Evolutionary conservation across 1,140 invertebrate genomes (phyloP).

Genomic region (Papilio machaon): DNA sequence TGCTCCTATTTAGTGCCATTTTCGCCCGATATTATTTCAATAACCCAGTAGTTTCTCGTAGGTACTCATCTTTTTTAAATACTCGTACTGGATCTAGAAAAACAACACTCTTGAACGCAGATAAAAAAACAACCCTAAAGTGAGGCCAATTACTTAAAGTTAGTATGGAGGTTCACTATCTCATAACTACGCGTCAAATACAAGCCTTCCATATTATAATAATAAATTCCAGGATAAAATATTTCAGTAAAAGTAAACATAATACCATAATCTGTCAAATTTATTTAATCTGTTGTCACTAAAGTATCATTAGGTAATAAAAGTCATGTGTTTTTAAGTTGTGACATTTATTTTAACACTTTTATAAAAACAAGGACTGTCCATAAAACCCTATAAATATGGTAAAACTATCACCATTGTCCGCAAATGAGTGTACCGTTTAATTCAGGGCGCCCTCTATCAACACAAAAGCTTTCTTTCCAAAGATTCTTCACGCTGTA

Average conservation of each 20-base stretch:
- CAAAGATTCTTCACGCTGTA: slow-evolving; percentile 43
- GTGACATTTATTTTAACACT: neutral
- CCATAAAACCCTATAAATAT: neutral
- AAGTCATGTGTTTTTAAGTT: neutral
- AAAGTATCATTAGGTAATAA: neutral
- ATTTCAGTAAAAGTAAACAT: neutral
- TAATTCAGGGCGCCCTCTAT: slow-evolving; percentile 60
- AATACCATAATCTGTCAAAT: neutral
- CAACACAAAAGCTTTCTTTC: slow-evolving; percentile 21
- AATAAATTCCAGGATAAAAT: neutral
- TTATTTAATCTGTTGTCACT: neutral
- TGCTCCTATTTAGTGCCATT: neutral
- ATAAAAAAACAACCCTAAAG: slow-evolving; percentile 52
- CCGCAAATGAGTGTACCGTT: slow-evolving; percentile 58
- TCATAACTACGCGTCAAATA: slow-evolving; percentile 62
- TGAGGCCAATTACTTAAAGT: slow-evolving; percentile 75
- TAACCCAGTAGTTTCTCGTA: too few species aligned
- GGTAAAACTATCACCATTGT: slow-evolving; percentile 52
- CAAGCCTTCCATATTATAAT: neutral
- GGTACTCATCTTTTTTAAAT: too few species aligned
- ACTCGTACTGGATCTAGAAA: too few species aligned
- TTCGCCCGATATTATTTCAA: neutral
- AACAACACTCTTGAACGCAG: too few species aligned
- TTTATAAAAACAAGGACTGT: neutral
- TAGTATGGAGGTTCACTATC: slow-evolving; percentile 57